Evolutionary conservation across 2,888 invertebrate genomes (phyloP).

Genomic region (Microctonus aethiopoides): DNA sequence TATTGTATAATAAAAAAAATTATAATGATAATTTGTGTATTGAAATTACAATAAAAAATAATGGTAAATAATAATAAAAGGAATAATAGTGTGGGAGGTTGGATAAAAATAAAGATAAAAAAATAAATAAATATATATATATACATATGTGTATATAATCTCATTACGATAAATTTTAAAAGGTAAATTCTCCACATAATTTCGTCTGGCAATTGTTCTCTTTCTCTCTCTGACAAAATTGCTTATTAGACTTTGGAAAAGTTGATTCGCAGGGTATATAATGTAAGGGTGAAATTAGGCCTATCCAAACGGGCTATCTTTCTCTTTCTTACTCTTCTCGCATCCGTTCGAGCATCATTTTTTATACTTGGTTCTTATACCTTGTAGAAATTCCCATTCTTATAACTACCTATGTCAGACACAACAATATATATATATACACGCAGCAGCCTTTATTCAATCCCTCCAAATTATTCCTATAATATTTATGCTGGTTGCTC

Average conservation of each 20-base stretch:
- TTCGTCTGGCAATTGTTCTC: conserved; percentile 43
- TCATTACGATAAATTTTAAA: conserved; percentile 29
- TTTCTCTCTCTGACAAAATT: conserved; percentile 56
- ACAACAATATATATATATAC: conserved; percentile 12
- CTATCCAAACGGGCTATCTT: conserved; percentile 52
- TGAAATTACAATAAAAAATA: too few species aligned
- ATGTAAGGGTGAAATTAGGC: conserved; percentile 45
- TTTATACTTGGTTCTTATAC: conserved; percentile 20
- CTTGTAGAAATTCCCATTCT: conserved; percentile 22
- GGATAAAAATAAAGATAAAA: neutral
- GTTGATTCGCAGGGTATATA: conserved; percentile 64
- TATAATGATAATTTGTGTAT: neutral
- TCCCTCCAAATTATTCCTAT: conserved; percentile 2
- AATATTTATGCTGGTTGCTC: conserved; percentile 38
- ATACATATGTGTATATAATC: neutral
- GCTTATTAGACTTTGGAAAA: conserved; percentile 66
- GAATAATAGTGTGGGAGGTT: neutral
- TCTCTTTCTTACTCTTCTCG: conserved; percentile 1
- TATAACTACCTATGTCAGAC: conserved; percentile 42
- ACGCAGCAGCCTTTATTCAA: neutral
- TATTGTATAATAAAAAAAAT: neutral
- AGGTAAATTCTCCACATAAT: conserved; percentile 12
- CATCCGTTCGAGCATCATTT: conserved; percentile 13
- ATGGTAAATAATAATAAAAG: neutral
- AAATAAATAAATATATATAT: too few species aligned